Evolutionary conservation across 2,888 invertebrate genomes (phyloP).

Genomic region (Pristionchus maxplancki): DNA sequence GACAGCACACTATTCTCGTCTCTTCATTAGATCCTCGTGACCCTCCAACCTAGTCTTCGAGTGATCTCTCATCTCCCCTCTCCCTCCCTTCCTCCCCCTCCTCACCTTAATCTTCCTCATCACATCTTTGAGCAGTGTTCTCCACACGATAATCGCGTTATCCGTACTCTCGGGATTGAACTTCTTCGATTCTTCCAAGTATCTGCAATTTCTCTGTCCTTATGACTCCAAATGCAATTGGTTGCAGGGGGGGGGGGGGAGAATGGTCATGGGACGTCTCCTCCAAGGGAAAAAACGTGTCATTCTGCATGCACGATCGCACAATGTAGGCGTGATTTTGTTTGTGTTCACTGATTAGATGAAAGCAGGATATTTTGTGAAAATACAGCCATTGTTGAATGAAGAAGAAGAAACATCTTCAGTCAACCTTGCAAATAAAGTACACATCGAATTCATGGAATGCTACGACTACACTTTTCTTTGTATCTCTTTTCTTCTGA

Average conservation of each 20-base stretch:
- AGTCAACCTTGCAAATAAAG: neutral
- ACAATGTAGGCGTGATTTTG: neutral
- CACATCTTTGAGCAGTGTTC: conserved; percentile 67
- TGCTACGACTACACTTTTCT: neutral
- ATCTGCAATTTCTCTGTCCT: neutral
- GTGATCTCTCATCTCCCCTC: neutral
- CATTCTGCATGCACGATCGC: neutral
- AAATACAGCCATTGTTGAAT: neutral
- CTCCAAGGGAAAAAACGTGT: neutral
- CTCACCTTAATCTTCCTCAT: conserved; percentile 71
- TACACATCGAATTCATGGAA: neutral
- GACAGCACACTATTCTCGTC: neutral
- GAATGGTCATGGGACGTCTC: neutral
- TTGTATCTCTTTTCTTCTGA: too few relatives aligned
- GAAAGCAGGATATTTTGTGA: neutral
- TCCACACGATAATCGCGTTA: conserved; percentile 67
- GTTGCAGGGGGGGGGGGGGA: neutral
- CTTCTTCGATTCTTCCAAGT: conserved; percentile 36
- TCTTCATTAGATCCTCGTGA: neutral
- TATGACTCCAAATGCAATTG: neutral
- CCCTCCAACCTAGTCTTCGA: neutral
- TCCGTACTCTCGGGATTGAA: conserved; percentile 57
- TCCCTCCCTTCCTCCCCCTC: neutral
- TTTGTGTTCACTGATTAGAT: neutral
- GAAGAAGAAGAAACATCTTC: neutral